Evolutionary conservation across 2,113 vertebrate genomes (phyloP).

Genomic region (Oreochromis spilurus): DNA sequence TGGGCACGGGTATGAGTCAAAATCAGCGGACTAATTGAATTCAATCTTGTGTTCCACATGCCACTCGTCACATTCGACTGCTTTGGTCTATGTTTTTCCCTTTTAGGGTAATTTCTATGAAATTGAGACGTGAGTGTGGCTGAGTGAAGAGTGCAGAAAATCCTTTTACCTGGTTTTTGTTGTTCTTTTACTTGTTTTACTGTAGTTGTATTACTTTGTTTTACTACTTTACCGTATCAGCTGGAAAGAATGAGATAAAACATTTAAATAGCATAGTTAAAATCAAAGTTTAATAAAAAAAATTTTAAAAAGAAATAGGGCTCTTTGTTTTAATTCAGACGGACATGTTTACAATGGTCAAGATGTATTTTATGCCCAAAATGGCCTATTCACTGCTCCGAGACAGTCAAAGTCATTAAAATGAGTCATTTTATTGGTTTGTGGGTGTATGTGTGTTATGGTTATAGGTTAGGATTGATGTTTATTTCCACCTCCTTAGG

Average conservation of each 20-base stretch:
- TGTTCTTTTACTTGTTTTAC: neutral
- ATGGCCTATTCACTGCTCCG: neutral
- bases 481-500: conserved; percentile 32
- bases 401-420: conserved; percentile 7
- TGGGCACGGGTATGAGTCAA: neutral
- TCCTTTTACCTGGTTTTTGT: neutral
- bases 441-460: neutral
- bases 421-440: neutral
- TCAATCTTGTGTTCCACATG: conserved; percentile 61
- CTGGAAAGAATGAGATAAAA: neutral
- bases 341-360: neutral
- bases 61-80: conserved; percentile 37
- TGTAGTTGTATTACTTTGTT: neutral
- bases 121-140: conserved; percentile 34
- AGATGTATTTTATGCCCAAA: neutral
- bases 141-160: neutral
- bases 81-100: conserved; percentile 48
- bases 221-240: neutral
- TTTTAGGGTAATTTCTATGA: conserved; percentile 43
- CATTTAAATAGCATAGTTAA: neutral
- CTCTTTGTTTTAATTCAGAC: neutral
- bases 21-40: conserved; percentile 64
- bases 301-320: neutral
- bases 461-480: conserved; percentile 17
- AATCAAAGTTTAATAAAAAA: neutral